phyloP scores from a whole-genome alignment of 2,888 invertebrate species.

The Apodemia zela region DNA sequence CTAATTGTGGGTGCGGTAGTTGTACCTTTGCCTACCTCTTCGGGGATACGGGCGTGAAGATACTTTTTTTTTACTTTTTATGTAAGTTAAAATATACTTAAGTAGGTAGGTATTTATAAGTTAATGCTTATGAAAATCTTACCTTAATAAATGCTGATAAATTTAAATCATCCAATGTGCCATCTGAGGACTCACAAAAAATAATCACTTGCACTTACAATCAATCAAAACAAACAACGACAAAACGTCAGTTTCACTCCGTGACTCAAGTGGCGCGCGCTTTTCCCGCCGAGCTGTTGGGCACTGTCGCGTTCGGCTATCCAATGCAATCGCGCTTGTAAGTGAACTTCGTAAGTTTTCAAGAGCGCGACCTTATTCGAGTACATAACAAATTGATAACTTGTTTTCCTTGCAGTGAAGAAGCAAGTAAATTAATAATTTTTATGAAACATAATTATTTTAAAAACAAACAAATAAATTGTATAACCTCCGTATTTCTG shows the following conservation, averaged over 20 bases:
- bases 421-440: no score
- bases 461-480: no score
- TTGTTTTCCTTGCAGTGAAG: no score
- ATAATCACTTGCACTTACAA: constrained; percentile 6
- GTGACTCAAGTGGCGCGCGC: constrained; percentile 21
- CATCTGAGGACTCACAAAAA: constrained; percentile 13
- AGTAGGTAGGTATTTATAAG: no score
- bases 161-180: constrained; percentile 3
- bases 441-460: no score
- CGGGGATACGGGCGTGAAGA: no score
- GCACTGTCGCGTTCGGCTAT: constrained; percentile 27
- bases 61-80: no score
- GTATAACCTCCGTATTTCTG: no score
- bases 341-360: constrained; percentile 40
- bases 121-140: not conserved
- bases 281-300: constrained; percentile 23
- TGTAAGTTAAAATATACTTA: no score
- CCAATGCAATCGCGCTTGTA: constrained; percentile 23
- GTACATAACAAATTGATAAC: not conserved
- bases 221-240: constrained; percentile 14
- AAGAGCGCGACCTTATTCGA: constrained; percentile 38
- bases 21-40: no score
- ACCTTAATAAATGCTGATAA: constrained; percentile 8
- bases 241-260: constrained; percentile 3
- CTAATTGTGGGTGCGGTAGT: no score